Conservation (phyloP, 2,113 vertebrate genomes). For the Psephotus haematonotus region DNA sequence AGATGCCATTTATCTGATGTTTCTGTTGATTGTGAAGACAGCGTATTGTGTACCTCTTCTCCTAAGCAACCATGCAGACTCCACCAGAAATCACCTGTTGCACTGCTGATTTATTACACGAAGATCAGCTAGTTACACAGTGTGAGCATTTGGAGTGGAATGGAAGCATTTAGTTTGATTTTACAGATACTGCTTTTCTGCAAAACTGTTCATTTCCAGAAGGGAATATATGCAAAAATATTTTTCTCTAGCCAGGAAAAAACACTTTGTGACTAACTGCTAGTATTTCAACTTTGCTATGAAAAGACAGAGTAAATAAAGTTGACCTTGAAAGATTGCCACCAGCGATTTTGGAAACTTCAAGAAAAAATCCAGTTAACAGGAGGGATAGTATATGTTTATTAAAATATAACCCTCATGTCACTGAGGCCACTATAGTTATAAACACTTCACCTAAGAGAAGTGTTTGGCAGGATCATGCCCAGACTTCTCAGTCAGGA, state of each 20-base stretch:
- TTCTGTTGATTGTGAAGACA: background rate
- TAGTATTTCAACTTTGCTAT: background rate
- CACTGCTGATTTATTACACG: background rate
- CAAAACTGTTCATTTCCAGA: background rate
- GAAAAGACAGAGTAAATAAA: slow-evolving; percentile 7
- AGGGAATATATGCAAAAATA: background rate
- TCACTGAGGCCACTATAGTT: background rate
- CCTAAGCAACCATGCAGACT: background rate
- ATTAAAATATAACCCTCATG: background rate
- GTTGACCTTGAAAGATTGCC: slow-evolving; percentile 21
- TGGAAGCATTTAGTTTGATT: background rate
- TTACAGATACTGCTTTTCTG: background rate
- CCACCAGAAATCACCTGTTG: background rate
- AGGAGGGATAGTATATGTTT: background rate
- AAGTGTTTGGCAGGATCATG: background rate
- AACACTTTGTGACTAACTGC: background rate
- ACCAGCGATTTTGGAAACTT: background rate
- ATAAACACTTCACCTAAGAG: background rate
- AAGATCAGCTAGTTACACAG: background rate
- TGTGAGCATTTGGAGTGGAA: background rate
- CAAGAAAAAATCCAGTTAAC: background rate
- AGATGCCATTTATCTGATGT: background rate
- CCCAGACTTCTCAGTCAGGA: background rate
- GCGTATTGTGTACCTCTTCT: background rate
- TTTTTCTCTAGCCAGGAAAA: background rate